Base-by-base conservation (phyloP, 2,888 invertebrate genomes). In the Sicus ferrugineus region DNA sequence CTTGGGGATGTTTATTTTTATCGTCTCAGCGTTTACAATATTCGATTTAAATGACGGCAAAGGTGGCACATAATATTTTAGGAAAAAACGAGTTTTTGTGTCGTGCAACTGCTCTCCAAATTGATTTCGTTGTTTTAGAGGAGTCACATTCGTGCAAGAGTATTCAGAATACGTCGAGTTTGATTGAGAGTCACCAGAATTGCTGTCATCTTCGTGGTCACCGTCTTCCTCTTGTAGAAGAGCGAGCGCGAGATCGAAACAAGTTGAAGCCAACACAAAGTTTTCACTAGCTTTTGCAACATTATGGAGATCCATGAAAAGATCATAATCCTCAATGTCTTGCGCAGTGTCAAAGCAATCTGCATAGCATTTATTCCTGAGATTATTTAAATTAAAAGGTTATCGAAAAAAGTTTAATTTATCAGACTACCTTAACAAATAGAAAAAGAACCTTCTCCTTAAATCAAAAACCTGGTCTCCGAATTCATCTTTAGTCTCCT, bases 381-480 rank as follows among this genome's bases (percentile, higher is more conserved):
- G 59, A 54, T 58, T 62, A 23, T 26, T 61, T 7, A 23, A 54
- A 38, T 61, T 38, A 61, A n/a, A n/a, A 48, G 54, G 34, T 42
- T 56, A 14, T 31, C n/a, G 14, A 66, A 56, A 54, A 30, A 50
- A 64, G n/a, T 23, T 26, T n/a, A 54, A 31, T 14, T 50, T 21
- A 63, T 19, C 28, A 21, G 3, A 69, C 74, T 75, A 93, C 92
- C 94, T 90, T 19, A 96, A 87, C 62, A 96, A 84, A 79, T 93
- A 93, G 81, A 96, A 94, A 81, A 95, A 96, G 86, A 94, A 95
- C 76, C 94, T 88, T 75, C 96, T 87, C 0, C 96, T 95, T 48
- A 97, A 87, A 81, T 94, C 92, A 76, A 92, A 90, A 9, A 96
- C 89, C 81, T 93, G 89, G 81, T 91, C 92, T 52, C 92, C 91